These are phyloP conservation scores for Hozukius guyotensis DNA, from an alignment of 2,797 vertebrate species.

Conservation along the genomic window DNA sequence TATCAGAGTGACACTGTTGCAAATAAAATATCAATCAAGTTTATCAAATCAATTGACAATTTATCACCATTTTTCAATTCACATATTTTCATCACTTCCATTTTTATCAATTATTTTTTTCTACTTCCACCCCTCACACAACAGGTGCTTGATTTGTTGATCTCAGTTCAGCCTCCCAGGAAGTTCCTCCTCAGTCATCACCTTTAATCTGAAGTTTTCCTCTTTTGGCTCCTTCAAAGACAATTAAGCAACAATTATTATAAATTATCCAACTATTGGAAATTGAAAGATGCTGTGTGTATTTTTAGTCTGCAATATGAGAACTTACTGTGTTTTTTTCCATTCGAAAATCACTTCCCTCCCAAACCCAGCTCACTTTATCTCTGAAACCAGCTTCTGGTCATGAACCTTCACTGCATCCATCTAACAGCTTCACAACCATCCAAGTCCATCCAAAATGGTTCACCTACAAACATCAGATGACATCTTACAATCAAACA, in stretches of 20 bases:
- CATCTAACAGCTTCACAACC: background rate
- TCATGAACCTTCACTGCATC: no score
- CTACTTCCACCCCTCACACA: fast-evolving
- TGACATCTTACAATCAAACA: background rate
- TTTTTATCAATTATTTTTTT: fast-evolving
- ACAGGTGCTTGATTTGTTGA: background rate
- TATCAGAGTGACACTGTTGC: no score
- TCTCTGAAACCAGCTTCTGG: background rate
- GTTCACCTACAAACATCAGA: background rate
- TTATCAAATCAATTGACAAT: fast-evolving
- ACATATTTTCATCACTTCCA: no score
- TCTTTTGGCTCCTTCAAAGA: background rate
- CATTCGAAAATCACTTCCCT: background rate
- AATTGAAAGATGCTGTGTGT: background rate
- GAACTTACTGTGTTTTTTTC: background rate
- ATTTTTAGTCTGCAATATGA: background rate
- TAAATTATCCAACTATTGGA: background rate
- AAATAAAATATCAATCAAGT: no score
- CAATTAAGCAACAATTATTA: background rate
- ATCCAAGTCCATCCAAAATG: background rate
- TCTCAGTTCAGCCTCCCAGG: background rate
- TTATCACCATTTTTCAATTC: no score
- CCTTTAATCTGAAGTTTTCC: background rate
- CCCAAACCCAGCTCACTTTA: background rate
- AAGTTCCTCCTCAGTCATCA: background rate